Conservation (phyloP, 2,113 vertebrate species). For the Turdus rufiventris region DNA sequence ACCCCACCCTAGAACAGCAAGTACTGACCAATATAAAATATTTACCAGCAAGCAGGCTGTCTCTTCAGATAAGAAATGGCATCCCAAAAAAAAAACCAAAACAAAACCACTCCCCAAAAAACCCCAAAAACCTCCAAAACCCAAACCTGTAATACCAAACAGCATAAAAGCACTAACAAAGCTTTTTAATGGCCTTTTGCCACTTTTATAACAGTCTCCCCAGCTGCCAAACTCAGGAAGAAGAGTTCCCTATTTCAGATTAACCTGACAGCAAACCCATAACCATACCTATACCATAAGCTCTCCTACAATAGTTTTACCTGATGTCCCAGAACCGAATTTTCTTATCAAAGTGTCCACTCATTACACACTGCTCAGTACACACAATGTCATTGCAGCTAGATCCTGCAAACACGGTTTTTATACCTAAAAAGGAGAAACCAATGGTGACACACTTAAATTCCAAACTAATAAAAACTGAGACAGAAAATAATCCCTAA, state of each 20-base stretch:
- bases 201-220: not conserved
- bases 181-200: not conserved
- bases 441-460: not conserved
- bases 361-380: conserved; percentile 98
- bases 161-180: not conserved
- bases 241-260: not conserved
- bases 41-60: not conserved
- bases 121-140: not conserved
- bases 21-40: not conserved
- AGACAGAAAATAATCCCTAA: not conserved
- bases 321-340: conserved; percentile 98
- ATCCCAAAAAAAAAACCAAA: not conserved
- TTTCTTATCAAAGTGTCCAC: conserved; percentile 98
- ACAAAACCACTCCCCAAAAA: no score
- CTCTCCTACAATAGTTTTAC: conserved; percentile 61
- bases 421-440: conserved; percentile 83
- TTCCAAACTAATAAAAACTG: not conserved
- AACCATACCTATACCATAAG: not conserved
- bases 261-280: not conserved
- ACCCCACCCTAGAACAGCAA: not conserved
- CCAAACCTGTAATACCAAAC: not conserved
- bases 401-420: conserved; percentile 96
- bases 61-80: not conserved
- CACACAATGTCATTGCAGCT: conserved; percentile 98
- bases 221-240: not conserved